These are phyloP conservation scores for Meteorus colon DNA, from an alignment of 2,888 invertebrate genomes.

Conservation along the genomic window DNA sequence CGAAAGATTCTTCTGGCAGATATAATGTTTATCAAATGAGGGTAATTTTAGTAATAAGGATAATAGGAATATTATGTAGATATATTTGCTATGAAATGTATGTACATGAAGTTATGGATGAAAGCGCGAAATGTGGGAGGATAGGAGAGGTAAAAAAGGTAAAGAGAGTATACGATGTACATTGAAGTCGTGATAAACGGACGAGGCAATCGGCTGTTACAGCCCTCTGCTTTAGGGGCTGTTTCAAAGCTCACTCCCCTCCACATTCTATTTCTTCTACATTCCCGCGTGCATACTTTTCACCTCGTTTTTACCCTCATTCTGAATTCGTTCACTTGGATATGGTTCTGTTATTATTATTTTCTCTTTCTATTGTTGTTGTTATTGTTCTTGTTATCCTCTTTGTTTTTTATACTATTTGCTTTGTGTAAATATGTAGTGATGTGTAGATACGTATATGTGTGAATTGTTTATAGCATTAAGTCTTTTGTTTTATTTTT, in stretches of 20 bases:
- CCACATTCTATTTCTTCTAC: not conserved
- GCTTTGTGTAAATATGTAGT: not conserved
- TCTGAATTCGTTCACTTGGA: not conserved
- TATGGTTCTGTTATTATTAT: conserved; percentile 5
- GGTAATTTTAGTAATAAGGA: too few relatives aligned
- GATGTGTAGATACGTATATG: not conserved
- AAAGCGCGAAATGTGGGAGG: not conserved
- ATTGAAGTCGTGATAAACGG: conserved; percentile 36
- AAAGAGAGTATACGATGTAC: conserved; percentile 3
- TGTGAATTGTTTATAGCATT: not conserved
- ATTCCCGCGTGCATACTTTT: conserved; percentile 5
- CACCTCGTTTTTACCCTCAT: conserved; percentile 8
- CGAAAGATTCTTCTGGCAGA: too few relatives aligned
- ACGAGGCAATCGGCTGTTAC: conserved; percentile 39
- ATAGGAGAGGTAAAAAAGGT: not conserved
- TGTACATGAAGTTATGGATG: not conserved
- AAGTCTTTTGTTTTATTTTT: not conserved
- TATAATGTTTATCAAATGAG: too few relatives aligned
- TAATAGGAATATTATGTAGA: not conserved
- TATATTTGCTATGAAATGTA: not conserved
- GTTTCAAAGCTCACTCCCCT: conserved; percentile 3
- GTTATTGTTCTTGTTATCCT: not conserved
- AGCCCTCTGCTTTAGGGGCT: conserved; percentile 28
- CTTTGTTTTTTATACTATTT: not conserved
- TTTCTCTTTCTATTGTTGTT: not conserved